phyloP scores from a whole-genome alignment of 2,113 vertebrate genomes.

The Thunnus thynnus region DNA sequence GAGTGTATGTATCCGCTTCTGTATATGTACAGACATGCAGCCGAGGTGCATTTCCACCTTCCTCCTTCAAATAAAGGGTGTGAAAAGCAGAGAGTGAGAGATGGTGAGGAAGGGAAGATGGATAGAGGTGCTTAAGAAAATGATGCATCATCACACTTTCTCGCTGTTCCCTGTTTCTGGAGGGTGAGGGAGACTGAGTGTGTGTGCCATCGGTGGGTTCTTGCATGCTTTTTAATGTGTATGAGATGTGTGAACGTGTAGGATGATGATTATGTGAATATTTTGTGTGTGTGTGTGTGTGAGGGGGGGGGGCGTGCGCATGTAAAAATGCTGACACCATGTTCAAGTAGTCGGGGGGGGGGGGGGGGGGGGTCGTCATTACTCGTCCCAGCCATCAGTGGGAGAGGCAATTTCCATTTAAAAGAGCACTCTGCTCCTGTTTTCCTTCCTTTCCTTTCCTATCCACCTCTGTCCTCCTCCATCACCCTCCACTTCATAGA shows the following conservation, averaged over 20 bases:
- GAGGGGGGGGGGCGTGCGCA: neutral
- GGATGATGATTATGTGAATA: slow-evolving; percentile 25
- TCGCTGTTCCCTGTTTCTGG: slow-evolving; percentile 54
- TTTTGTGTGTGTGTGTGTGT: slow-evolving; percentile 23
- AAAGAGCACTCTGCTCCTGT: slow-evolving; percentile 61
- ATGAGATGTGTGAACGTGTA: slow-evolving; percentile 17
- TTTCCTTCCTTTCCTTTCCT: slow-evolving; percentile 31
- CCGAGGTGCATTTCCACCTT: slow-evolving; percentile 18
- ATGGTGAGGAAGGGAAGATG: slow-evolving; percentile 58
- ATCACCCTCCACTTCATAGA: slow-evolving; percentile 35
- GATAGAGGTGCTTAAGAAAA: slow-evolving; percentile 77
- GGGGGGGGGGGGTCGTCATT: slow-evolving; percentile 62
- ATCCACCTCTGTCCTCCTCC: slow-evolving; percentile 43
- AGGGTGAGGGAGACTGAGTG: slow-evolving; percentile 27
- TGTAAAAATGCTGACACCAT: slow-evolving; percentile 64
- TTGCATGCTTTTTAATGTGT: slow-evolving; percentile 44
- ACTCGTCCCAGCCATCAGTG: slow-evolving; percentile 62
- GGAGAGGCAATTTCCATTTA: slow-evolving; percentile 66
- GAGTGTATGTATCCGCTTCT: neutral
- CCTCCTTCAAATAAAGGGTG: slow-evolving; percentile 20
- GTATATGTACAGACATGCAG: slow-evolving; percentile 1
- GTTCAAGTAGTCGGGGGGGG: slow-evolving; percentile 30
- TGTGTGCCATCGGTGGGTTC: slow-evolving; percentile 37
- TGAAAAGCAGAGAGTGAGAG: slow-evolving; percentile 44
- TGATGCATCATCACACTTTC: slow-evolving; percentile 76